These are phyloP conservation scores for Drosophila ogumai DNA, from an alignment of 1,140 invertebrate genomes.

Conservation along the genomic window DNA sequence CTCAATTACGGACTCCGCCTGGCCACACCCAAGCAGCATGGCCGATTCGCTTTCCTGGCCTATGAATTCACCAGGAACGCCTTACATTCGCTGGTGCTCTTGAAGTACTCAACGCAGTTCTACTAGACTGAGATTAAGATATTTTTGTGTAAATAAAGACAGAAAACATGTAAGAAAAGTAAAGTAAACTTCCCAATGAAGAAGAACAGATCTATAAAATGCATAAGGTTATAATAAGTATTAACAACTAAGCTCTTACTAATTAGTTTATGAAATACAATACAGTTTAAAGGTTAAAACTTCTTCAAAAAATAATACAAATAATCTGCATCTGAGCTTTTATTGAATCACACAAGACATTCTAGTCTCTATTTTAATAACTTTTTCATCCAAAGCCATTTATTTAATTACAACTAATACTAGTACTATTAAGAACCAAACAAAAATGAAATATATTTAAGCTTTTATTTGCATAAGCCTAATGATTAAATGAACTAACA, in stretches of 20 bases:
- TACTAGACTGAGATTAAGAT: slow-evolving; percentile 6
- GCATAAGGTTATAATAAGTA: not conserved
- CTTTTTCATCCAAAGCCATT: not conserved
- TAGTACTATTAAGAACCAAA: not conserved
- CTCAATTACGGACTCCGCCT: slow-evolving; percentile 48
- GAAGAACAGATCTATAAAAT: no score
- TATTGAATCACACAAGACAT: not conserved
- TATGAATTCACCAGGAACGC: slow-evolving; percentile 63
- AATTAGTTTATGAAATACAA: not conserved
- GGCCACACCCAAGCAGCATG: slow-evolving; percentile 59
- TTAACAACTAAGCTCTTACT: not conserved
- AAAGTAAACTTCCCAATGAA: no score
- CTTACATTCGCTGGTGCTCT: slow-evolving; percentile 40
- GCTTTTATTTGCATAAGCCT: not conserved
- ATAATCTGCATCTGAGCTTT: not conserved
- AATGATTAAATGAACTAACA: not conserved
- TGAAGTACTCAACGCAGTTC: slow-evolving; percentile 23
- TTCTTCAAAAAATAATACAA: no score
- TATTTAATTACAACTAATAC: no score
- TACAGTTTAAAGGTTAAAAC: no score
- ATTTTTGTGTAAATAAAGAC: slow-evolving; percentile 1
- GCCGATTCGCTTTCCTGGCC: slow-evolving; percentile 59
- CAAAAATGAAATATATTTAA: not conserved
- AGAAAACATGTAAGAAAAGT: not conserved
- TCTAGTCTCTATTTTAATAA: not conserved